Conservation (phyloP, 2,113 vertebrate genomes). For the Calonectris borealis region DNA sequence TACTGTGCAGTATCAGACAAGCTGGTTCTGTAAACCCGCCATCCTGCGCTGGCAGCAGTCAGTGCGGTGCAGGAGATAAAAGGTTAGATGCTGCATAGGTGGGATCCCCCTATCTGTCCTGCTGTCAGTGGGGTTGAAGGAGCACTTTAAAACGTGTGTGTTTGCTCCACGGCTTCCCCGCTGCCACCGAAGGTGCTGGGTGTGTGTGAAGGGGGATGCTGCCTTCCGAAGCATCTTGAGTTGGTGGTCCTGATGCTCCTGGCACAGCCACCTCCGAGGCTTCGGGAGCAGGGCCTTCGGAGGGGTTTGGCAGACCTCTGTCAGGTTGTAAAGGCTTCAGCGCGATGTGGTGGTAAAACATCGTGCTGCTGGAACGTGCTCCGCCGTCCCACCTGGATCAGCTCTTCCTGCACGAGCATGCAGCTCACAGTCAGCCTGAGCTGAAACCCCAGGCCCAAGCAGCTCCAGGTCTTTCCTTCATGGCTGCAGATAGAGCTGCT, state of each 20-base stretch:
- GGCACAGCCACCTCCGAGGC: fast-evolving
- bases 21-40: neutral
- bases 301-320: neutral
- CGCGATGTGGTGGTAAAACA: fast-evolving
- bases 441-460: neutral
- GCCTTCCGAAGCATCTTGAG: fast-evolving
- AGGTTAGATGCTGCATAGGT: neutral
- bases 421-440: neutral
- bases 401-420: neutral
- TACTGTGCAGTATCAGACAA: neutral
- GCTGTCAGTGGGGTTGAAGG: neutral
- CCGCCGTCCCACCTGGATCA: neutral
- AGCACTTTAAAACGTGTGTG: fast-evolving
- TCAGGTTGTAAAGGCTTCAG: neutral
- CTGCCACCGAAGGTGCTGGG: fast-evolving
- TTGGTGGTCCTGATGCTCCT: neutral
- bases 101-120: neutral
- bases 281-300: neutral
- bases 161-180: fast-evolving
- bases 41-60: neutral
- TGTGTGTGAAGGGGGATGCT: neutral
- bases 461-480: neutral
- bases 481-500: neutral
- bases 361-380: neutral
- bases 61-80: neutral